These are phyloP conservation scores for Plutomurus gul DNA, from an alignment of 1,140 invertebrate genomes.

Conservation along the genomic window DNA sequence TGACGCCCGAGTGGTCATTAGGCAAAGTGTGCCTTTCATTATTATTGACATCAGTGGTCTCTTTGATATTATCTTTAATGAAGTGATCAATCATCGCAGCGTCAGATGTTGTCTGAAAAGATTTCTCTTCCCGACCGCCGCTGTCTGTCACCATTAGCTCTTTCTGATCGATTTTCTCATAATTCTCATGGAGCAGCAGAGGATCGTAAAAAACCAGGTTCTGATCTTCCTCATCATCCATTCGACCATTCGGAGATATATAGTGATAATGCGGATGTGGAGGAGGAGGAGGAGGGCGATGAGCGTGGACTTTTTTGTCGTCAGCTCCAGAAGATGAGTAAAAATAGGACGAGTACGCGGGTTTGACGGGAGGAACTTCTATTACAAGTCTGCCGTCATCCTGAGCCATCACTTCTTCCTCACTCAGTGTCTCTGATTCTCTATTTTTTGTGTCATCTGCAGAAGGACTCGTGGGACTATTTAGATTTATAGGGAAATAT, in stretches of 20 bases:
- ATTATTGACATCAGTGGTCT: slow-evolving; percentile 1
- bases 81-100: slow-evolving; percentile 39
- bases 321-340: neutral
- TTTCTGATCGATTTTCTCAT: slow-evolving; percentile 18
- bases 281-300: no score
- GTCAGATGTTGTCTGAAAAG: slow-evolving; percentile 29
- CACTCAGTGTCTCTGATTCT: neutral
- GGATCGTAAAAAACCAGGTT: neutral
- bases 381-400: slow-evolving; percentile 19
- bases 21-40: neutral
- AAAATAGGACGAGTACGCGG: neutral
- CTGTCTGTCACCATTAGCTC: slow-evolving; percentile 26
- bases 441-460: neutral
- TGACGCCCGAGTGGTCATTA: neutral
- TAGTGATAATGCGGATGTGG: neutral
- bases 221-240: neutral
- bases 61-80: slow-evolving; percentile 2
- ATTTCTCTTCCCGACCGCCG: neutral
- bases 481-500: no score
- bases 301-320: neutral
- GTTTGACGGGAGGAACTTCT: neutral
- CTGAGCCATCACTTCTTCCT: neutral
- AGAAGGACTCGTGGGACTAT: no score
- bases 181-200: neutral
- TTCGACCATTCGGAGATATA: neutral